Evolutionary conservation across 2,888 invertebrate species (phyloP), one percentile per base, ranked within the genome.

Genomic region (Cynaeus angustus): DNA sequence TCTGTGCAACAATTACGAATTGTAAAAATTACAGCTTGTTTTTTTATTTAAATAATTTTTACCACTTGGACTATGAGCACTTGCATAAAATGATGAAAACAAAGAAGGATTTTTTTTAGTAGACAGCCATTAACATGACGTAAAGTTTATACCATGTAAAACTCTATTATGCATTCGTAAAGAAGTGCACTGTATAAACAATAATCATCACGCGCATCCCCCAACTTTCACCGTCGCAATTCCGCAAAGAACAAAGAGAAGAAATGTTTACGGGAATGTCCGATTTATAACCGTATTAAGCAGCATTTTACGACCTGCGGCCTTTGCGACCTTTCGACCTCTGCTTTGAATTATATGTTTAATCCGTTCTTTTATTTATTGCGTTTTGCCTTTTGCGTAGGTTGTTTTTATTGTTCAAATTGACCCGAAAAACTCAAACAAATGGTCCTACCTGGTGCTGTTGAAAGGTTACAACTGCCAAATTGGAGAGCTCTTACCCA

Each of bases 321-420:
- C 75, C 56, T 69, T 68, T 68, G 65, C 71, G 73, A 76, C 74
- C 76, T 76, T 61, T 50, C 69, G 71, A 74, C 73, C 76, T 72
- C 68, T 55, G 50, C 74, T 72, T 72, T 76, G 76, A 76, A 74
- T 76, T 76, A 74, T 76, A 76, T 72, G 73, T 76, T 74, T 73
- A 76, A 76, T 76, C 72, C 74, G 68, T 69, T 72, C 74, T 73
- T 75, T 74, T 72, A 76, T 76, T 76, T 76, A 74, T 72, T 71
- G 74, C 73, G 69, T 67, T 69, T 71, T 58, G 62, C 56, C 38
- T 50, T 64, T 74, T 65, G 74, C 70, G 78, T 78, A 68, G 78
- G 78, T 37, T 62, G 77, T 70, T 72, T 76, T 75, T 76, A 78
- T 76, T 78, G 76, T 76, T 78, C 67, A 75, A 74, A 75, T 70